Percentiles rank a stretch among this genome's conserved stretches.
These are phyloP conservation scores for Corythornis cristatus DNA, from an alignment of 2,113 vertebrate genomes.

Conservation along the genomic window DNA sequence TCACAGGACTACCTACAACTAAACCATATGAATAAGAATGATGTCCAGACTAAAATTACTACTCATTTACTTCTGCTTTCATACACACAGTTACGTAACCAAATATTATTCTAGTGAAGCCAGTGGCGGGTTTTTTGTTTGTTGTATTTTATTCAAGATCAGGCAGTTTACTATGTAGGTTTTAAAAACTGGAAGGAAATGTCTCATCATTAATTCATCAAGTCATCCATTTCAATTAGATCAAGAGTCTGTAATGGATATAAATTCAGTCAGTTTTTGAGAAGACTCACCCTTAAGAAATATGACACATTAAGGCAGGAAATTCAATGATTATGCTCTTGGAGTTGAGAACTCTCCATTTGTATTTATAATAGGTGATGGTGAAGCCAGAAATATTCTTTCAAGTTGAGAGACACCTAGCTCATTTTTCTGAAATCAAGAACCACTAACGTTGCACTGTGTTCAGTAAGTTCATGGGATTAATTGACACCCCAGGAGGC, in stretches of 20 bases:
- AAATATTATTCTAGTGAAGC: background rate
- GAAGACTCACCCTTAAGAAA: background rate
- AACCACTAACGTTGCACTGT: slow-evolving; percentile 5
- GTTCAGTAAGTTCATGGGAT: slow-evolving; percentile 48
- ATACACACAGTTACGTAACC: background rate
- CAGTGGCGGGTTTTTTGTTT: background rate
- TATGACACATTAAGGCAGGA: background rate
- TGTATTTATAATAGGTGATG: slow-evolving; percentile 16
- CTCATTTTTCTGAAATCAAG: slow-evolving; percentile 55
- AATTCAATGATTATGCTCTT: background rate
- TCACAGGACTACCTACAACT: background rate
- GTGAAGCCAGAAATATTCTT: slow-evolving; percentile 30
- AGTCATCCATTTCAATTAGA: slow-evolving; percentile 49
- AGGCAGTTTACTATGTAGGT: background rate
- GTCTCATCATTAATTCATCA: slow-evolving; percentile 44
- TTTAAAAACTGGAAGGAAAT: slow-evolving; percentile 29
- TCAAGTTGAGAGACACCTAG: background rate
- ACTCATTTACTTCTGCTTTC: background rate
- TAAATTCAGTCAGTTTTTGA: background rate
- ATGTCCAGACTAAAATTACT: background rate
- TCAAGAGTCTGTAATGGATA: background rate
- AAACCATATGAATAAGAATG: accelerated
- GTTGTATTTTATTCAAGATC: background rate
- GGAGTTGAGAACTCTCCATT: slow-evolving; percentile 8
- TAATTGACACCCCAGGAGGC: slow-evolving; percentile 48